Evolutionary conservation across 1,140 invertebrate species (phyloP).

Genomic region (Monochamus saltuarius): DNA sequence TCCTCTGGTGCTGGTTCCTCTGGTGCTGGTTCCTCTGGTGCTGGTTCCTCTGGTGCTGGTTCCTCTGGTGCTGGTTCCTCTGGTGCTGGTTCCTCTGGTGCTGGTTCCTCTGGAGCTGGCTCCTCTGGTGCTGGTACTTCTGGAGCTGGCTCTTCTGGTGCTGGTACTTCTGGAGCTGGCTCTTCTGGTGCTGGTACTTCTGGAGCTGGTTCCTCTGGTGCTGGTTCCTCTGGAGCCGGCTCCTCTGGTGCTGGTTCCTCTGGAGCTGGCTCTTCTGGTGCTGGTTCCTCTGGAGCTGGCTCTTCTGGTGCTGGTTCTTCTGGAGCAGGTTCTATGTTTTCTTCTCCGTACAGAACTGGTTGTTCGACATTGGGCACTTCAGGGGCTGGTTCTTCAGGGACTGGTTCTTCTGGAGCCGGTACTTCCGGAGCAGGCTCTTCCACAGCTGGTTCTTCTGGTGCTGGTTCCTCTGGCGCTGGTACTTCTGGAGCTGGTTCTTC

Average conservation of each 20-base stretch:
- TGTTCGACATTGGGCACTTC: no score
- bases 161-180: not conserved
- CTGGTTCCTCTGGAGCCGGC: not conserved
- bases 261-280: not conserved
- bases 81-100: not conserved
- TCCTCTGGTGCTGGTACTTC: constrained; percentile 1
- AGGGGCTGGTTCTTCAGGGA: not conserved
- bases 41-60: not conserved
- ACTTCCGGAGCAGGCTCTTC: not conserved
- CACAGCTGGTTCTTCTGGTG: not conserved
- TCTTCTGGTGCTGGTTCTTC: constrained; percentile 2
- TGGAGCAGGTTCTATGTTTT: constrained; percentile 2
- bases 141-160: not conserved
- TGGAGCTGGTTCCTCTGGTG: not conserved
- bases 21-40: not conserved
- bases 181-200: not conserved
- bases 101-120: not conserved
- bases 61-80: not conserved
- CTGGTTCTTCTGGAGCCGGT: not conserved
- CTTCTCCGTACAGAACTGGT: no score
- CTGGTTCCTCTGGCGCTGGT: not conserved
- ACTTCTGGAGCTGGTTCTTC: not conserved
- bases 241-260: not conserved
- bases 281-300: not conserved
- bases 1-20: constrained; percentile 1